phyloP scores from a whole-genome alignment of 2,113 vertebrate species.

The Microtus oregoni region DNA sequence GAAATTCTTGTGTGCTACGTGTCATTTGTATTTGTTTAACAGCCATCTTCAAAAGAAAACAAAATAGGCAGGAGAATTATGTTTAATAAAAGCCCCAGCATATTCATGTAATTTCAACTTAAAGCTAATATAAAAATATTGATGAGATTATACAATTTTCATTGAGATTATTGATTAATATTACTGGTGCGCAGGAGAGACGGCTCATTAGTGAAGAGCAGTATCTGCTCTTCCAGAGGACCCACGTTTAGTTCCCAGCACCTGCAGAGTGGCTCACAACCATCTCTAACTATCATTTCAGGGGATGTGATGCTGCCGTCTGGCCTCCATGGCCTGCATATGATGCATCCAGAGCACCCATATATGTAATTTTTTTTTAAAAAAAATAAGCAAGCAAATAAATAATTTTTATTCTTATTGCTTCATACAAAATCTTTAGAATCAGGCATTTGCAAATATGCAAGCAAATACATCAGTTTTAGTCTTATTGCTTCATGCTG shows the following conservation, averaged over 20 bases:
- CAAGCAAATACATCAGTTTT: no score
- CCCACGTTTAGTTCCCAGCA: background rate
- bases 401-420: background rate
- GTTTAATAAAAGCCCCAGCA: background rate
- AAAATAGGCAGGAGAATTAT: background rate
- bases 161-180: background rate
- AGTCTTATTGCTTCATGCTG: background rate
- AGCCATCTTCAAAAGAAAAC: background rate
- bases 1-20: background rate
- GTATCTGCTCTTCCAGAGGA: background rate
- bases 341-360: background rate
- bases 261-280: background rate
- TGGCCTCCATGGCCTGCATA: background rate
- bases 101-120: background rate
- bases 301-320: no score
- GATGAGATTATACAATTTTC: background rate
- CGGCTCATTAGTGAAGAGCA: background rate
- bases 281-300: background rate
- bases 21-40: background rate
- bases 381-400: background rate
- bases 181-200: background rate
- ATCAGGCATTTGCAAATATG: background rate
- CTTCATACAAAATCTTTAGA: constrained; percentile 4
- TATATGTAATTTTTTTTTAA: background rate
- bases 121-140: background rate